phyloP scores from a whole-genome alignment of 2,797 vertebrate species.

The Pelobates cultripes region DNA sequence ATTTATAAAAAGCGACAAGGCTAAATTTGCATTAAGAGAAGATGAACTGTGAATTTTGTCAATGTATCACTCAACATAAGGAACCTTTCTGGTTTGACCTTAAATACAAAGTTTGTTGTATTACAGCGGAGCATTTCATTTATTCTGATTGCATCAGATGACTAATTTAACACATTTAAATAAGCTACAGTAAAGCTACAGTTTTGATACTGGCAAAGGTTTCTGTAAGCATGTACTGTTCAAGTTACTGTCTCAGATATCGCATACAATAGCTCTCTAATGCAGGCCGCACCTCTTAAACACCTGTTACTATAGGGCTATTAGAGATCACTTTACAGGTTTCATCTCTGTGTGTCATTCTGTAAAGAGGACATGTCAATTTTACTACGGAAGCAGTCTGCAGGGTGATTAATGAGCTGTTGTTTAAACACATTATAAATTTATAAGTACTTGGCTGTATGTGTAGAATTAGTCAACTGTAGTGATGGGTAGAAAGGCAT shows the following conservation, averaged over 20 bases:
- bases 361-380: conserved; percentile 44
- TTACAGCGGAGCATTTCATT: neutral
- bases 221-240: conserved; percentile 13
- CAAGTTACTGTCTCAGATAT: conserved; percentile 36
- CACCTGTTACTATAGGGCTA: conserved; percentile 43
- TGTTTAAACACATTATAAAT: conserved; percentile 35
- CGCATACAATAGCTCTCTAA: conserved; percentile 15
- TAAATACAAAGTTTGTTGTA: neutral
- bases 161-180: conserved; percentile 9
- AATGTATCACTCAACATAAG: neutral
- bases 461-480: conserved; percentile 7
- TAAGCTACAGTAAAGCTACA: conserved; percentile 5
- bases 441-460: conserved; percentile 35
- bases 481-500: neutral
- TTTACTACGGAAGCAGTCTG: conserved; percentile 29
- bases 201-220: conserved; percentile 15
- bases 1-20: no score
- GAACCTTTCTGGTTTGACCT: neutral
- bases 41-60: no score
- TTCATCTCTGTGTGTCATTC: conserved; percentile 34
- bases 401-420: conserved; percentile 48
- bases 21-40: no score
- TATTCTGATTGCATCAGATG: neutral
- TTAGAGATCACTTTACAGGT: conserved; percentile 51
- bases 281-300: conserved; percentile 42